phyloP scores from a whole-genome alignment of 2,888 invertebrate species.

The Pocota personata region DNA sequence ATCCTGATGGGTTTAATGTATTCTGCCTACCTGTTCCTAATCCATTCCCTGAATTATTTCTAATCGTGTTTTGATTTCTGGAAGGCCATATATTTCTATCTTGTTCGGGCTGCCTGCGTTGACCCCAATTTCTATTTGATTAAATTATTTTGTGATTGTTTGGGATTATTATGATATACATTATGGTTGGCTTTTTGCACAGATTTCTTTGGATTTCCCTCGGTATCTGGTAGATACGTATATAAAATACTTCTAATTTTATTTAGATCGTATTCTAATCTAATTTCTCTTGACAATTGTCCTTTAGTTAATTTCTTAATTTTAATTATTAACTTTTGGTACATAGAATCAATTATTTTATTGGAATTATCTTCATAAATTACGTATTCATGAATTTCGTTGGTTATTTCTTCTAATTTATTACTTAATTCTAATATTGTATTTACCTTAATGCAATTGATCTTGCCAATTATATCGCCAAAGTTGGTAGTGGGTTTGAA shows the following conservation, averaged over 20 bases:
- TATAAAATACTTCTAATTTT: not conserved
- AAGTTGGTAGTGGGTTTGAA: not conserved
- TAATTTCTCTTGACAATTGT: not conserved
- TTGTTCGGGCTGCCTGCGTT: too few species aligned
- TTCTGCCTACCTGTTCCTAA: not conserved
- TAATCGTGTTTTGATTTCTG: too few species aligned
- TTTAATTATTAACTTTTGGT: not conserved
- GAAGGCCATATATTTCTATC: too few species aligned
- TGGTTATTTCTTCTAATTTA: not conserved
- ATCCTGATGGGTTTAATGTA: not conserved
- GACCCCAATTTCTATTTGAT: too few species aligned
- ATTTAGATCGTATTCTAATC: not conserved
- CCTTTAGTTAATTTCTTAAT: not conserved
- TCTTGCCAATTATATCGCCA: not conserved
- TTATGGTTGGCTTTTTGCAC: too few species aligned
- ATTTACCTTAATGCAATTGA: not conserved
- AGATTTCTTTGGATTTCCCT: conserved; percentile 10
- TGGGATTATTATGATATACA: too few species aligned
- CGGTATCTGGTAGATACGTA: not conserved
- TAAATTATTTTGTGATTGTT: not conserved
- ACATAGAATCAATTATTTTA: too few species aligned
- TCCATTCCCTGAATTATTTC: not conserved
- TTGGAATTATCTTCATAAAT: not conserved
- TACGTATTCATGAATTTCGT: too few species aligned
- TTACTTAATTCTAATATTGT: not conserved